Conservation (phyloP, 2,888 invertebrate species). For the Athrips mouffetella region DNA sequence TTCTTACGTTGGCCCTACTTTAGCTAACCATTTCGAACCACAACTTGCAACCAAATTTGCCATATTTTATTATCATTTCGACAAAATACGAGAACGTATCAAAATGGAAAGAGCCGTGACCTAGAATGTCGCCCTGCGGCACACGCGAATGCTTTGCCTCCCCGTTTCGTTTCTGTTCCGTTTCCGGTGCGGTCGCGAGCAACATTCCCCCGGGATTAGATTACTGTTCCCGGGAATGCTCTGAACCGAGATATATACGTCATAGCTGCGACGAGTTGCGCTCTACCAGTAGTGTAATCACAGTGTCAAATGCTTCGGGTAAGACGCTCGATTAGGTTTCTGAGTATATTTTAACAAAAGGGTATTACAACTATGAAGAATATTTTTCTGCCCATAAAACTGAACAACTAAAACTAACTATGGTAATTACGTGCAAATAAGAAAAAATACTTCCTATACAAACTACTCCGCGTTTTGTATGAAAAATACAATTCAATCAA, state of each 20-base stretch:
- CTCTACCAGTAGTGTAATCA: background rate
- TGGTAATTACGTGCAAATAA: too few relatives aligned
- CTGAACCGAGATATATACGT: background rate
- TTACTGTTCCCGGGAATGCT: constrained; percentile 12
- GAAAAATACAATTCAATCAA: too few relatives aligned
- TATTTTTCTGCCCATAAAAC: too few relatives aligned
- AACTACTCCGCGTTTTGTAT: too few relatives aligned
- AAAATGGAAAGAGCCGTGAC: constrained; percentile 7
- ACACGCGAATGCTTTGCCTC: constrained; percentile 13
- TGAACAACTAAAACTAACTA: too few relatives aligned
- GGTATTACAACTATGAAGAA: too few relatives aligned
- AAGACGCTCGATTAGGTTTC: background rate
- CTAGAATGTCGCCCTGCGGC: constrained; percentile 17
- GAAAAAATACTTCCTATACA: too few relatives aligned
- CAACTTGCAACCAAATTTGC: background rate
- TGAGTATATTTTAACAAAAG: too few relatives aligned
- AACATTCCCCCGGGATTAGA: constrained; percentile 18
- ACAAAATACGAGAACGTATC: background rate
- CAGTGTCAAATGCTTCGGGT: background rate
- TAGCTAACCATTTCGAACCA: too few relatives aligned
- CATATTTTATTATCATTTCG: background rate
- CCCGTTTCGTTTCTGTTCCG: constrained; percentile 14
- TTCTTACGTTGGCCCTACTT: too few relatives aligned
- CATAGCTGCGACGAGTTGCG: background rate
- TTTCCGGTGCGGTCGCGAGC: constrained; percentile 14